phyloP scores from a whole-genome alignment of 1,140 invertebrate species.

The Bombus confusus region DNA sequence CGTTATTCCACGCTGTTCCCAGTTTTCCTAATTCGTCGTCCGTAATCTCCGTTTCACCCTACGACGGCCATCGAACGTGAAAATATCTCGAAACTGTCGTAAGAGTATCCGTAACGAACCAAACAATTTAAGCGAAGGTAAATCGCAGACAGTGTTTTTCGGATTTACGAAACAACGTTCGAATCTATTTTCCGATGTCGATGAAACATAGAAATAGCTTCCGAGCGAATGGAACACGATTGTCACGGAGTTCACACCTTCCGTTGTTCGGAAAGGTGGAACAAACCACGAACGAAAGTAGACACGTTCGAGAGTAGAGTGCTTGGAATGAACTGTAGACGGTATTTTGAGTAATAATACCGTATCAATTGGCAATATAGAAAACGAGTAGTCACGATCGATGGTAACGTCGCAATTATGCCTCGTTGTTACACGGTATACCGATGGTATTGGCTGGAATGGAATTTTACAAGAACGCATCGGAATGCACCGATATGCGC shows the following conservation, averaged over 20 bases:
- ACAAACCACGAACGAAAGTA: neutral
- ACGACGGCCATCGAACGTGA: too few species aligned
- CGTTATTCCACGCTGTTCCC: neutral
- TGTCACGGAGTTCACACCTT: neutral
- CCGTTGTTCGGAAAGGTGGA: neutral
- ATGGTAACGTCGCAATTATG: neutral
- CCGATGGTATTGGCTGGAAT: neutral
- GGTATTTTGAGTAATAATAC: neutral
- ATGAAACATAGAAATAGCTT: too few species aligned
- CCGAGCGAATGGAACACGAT: too few species aligned
- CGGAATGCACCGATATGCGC: slow-evolving; percentile 12
- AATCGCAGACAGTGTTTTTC: too few species aligned
- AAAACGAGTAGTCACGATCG: neutral
- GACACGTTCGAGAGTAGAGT: neutral
- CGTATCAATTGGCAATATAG: neutral
- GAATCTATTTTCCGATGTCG: too few species aligned
- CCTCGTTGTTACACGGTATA: neutral
- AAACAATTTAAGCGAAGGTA: too few species aligned
- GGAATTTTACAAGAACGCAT: slow-evolving; percentile 31
- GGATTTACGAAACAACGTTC: too few species aligned
- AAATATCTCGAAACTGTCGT: too few species aligned
- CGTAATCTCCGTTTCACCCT: too few species aligned
- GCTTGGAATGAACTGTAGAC: neutral
- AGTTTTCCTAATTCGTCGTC: neutral
- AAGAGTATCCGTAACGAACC: too few species aligned